Base-by-base conservation (phyloP, 1,140 invertebrate species). In the Papilio glaucus region DNA sequence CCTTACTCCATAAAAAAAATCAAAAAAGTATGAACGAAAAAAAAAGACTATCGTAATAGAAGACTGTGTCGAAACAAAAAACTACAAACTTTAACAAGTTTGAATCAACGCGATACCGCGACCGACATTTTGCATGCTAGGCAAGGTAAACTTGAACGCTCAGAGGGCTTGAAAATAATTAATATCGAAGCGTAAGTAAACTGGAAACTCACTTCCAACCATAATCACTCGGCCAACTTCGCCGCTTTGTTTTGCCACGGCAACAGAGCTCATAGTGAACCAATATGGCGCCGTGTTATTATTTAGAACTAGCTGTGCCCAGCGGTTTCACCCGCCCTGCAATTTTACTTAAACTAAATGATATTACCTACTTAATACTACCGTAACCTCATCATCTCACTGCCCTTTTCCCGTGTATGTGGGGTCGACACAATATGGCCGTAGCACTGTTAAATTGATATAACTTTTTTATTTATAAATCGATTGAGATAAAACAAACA, bases 151-250 rank as follows among this genome's bases (percentile, higher is more conserved):
- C 49, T 57, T 49, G 10, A 12, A 13, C 39, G 39, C 29, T 33
- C 29, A 3, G 29, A 33, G 29, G 6, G 29, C 1, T 41, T 21
- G 18, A 57, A 13, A 9, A 53, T 53, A 53, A 53, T 53, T 53
- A 53, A 24, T 53, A 24, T 53, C 12, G 8, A 24, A 53, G 49
- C 49, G 18, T 53, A 24, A 53, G 49, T 53, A 53, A 53, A 53
- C 49, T 53, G 12, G 3, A 24, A 53, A 53, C 49, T 53, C n/a
- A 33, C 29, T 33, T 33, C 1, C 18, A 24, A 53, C 29, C 45
- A 53, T 53, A 53, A 53, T 53, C 15, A 53, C 45, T 53, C 15
- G 18, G 21, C 8, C 18, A 53, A 53, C 18, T 53, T 53, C 18
- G 8, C 1, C 0, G 18, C 45, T 53, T 53, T 53, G 45, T 24